phyloP scores from a whole-genome alignment of 2,113 vertebrate species.

The Orthochromis malagaraziensis region DNA sequence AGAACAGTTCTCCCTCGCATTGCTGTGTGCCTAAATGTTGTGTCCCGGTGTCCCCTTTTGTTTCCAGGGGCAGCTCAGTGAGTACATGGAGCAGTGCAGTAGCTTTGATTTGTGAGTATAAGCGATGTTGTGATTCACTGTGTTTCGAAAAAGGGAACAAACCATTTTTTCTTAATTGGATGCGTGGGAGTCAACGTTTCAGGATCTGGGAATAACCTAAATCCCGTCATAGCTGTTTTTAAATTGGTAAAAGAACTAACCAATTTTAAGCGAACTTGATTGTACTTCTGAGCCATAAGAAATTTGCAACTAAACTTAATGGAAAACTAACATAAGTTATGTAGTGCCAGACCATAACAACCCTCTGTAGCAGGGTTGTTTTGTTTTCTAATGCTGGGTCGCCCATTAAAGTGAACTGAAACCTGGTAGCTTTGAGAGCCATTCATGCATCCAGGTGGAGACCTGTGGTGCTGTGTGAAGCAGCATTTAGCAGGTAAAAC shows the following conservation, averaged over 20 bases:
- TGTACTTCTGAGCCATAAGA: neutral
- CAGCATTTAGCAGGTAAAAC: neutral
- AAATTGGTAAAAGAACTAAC: neutral
- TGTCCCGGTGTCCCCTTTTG: neutral
- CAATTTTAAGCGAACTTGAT: neutral
- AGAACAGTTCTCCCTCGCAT: neutral
- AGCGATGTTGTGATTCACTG: neutral
- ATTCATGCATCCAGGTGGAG: neutral
- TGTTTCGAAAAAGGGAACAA: neutral
- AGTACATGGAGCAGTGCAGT: conserved; percentile 95
- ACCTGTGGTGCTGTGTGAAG: neutral
- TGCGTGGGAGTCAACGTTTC: neutral
- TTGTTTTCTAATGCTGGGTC: neutral
- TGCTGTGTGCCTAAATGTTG: neutral
- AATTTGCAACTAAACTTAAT: neutral
- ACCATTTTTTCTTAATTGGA: neutral
- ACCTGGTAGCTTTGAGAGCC: neutral
- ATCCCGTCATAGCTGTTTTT: neutral
- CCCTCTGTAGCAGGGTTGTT: neutral
- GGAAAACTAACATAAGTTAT: neutral
- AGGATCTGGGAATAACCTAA: neutral
- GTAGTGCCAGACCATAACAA: neutral
- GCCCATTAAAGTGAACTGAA: neutral
- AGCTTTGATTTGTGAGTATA: conserved; percentile 92
- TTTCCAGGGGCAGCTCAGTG: conserved; percentile 82